Percentiles rank a stretch among this genome's conserved stretches.
phyloP scores from a whole-genome alignment of 2,888 invertebrate genomes.

The Brenthis ino region DNA sequence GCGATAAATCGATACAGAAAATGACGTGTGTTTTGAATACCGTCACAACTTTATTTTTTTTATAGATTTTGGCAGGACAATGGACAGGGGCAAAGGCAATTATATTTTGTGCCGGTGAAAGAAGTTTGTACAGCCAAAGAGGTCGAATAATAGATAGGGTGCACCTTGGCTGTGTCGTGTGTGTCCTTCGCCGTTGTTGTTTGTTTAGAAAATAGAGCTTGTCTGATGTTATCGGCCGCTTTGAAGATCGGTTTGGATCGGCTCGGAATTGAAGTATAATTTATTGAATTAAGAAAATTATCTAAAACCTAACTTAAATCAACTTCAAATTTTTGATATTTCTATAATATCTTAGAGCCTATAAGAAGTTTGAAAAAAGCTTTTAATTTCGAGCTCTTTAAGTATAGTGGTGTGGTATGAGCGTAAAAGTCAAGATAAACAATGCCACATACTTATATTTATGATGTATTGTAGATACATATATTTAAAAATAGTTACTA shows the following conservation, averaged over 20 bases:
- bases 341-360: too few species aligned
- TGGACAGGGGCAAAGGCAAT: slow-evolving; percentile 72
- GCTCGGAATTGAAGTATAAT: slow-evolving; percentile 4
- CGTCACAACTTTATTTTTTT: slow-evolving; percentile 66
- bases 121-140: slow-evolving; percentile 57
- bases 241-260: slow-evolving; percentile 12
- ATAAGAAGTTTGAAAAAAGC: too few species aligned
- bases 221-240: slow-evolving; percentile 36
- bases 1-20: slow-evolving; percentile 74
- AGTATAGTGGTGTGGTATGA: too few species aligned
- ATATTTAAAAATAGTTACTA: too few species aligned
- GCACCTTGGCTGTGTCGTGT: slow-evolving; percentile 69
- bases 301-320: background rate
- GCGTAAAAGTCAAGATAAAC: too few species aligned
- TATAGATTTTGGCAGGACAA: slow-evolving; percentile 50
- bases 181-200: slow-evolving; percentile 61
- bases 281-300: slow-evolving; percentile 4
- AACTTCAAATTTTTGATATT: background rate
- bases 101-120: slow-evolving; percentile 65
- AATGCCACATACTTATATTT: too few species aligned
- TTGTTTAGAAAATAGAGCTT: slow-evolving; percentile 59
- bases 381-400: too few species aligned
- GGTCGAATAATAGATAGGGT: slow-evolving; percentile 61
- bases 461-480: too few species aligned
- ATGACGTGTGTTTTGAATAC: slow-evolving; percentile 80